Conservation (phyloP, 2,888 invertebrate genomes). For the Allacma fusca region DNA sequence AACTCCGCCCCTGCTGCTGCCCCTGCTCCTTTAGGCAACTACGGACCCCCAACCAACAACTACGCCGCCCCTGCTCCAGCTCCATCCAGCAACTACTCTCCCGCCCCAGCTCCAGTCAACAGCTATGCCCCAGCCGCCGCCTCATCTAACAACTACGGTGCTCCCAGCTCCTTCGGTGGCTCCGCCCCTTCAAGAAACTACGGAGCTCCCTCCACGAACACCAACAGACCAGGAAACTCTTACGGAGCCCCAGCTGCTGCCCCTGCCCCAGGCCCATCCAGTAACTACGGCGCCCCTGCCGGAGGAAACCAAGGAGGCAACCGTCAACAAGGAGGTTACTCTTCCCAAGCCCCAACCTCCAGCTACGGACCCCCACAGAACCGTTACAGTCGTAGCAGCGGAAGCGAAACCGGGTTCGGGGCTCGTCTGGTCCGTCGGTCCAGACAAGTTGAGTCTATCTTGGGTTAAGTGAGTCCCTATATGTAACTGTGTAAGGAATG, state of each 20-base stretch:
- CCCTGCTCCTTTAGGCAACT: slow-evolving; percentile 26
- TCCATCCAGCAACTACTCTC: slow-evolving; percentile 13
- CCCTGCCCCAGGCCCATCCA: background rate
- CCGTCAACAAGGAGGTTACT: too few species aligned
- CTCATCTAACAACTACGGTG: too few species aligned
- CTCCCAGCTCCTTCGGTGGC: slow-evolving; percentile 36
- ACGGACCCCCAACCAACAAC: slow-evolving; percentile 24
- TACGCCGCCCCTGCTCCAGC: slow-evolving; percentile 26
- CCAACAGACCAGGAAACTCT: background rate
- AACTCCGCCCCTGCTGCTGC: background rate
- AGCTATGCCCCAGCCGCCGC: too few species aligned
- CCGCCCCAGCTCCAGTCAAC: slow-evolving; percentile 12
- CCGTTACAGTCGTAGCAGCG: slow-evolving; percentile 40
- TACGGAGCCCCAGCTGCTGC: slow-evolving; percentile 12
- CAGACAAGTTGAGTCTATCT: slow-evolving; percentile 37
- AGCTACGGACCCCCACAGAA: too few species aligned
- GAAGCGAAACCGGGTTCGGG: slow-evolving; percentile 28
- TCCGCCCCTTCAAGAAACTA: slow-evolving; percentile 28
- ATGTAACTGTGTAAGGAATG: too few species aligned
- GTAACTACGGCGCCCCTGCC: slow-evolving; percentile 38
- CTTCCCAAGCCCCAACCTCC: too few species aligned
- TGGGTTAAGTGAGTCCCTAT: slow-evolving; percentile 28
- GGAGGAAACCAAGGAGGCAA: too few species aligned
- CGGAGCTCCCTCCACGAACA: slow-evolving; percentile 17
- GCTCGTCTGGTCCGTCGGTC: slow-evolving; percentile 39